A percentile compares a stretch with the other conserved stretches of the same genome.
Conservation (phyloP, 2,113 vertebrate genomes). For the Hemiprocne comata region DNA sequence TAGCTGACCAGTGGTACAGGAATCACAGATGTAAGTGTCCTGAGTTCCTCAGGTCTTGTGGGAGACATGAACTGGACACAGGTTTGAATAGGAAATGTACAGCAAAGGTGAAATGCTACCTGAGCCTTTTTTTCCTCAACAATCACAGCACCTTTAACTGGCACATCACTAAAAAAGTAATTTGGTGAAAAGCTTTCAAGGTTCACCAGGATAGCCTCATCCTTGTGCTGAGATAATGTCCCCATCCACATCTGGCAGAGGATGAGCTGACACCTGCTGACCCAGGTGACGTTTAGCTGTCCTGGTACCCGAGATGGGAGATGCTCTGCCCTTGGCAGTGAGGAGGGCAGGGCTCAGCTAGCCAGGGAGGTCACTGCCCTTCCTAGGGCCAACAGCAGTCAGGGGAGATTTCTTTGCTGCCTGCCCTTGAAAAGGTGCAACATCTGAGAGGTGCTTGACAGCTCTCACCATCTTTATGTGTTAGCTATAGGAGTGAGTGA, state of each 20-base stretch:
- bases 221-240: not conserved
- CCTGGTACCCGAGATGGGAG: not conserved
- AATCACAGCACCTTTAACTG: not conserved
- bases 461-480: not conserved
- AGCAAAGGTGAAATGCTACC: not conserved
- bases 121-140: not conserved
- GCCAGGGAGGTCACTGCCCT: not conserved
- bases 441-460: not conserved
- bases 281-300: not conserved
- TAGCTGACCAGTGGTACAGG: not conserved
- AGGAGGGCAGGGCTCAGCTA: not conserved
- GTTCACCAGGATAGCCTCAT: not conserved
- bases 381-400: not conserved
- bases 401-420: not conserved
- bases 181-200: not conserved
- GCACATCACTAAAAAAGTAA: not conserved
- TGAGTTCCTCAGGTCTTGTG: not conserved
- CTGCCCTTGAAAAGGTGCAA: not conserved
- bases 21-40: not conserved
- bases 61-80: rapidly evolving
- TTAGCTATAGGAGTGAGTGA: not conserved
- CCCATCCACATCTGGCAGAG: not conserved
- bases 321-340: not conserved
- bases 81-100: not conserved
- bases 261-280: not conserved